Evolutionary conservation across 1,140 invertebrate genomes (phyloP), one percentile per base, ranked within the genome.

Genomic region (Choristoneura fumiferana): DNA sequence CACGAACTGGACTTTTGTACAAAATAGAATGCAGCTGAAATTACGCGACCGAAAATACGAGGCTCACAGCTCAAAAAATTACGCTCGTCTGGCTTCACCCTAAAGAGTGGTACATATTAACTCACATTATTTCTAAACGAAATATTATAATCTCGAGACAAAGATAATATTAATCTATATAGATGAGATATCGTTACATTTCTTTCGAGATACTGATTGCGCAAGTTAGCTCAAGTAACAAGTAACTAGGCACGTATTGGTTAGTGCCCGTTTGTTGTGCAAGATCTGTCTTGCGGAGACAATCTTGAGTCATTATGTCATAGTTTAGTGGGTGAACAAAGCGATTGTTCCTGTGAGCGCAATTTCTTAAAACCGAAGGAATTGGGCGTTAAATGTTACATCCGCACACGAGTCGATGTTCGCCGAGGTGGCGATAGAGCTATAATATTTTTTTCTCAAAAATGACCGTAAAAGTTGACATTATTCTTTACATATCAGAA

Each of bases 401-500:
- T 54, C 54, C n/a, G n/a, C n/a, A 60, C 63, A 67, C 58, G 40
- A 49, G 54, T 35, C 69, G n/a, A n/a, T n/a, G n/a, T n/a, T n/a
- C n/a, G 61, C 52, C 66, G 65, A 78, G 67, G 63, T 78, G 74
- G 80, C 79, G 81, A 81, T 78, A 59, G 65, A 34, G 49, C 66
- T 52, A 79, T 84, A 81, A n/a, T n/a, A n/a, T n/a, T n/a, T n/a
- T n/a, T n/a, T n/a, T n/a, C n/a, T n/a, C n/a, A n/a, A n/a, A n/a
- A n/a, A n/a, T n/a, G n/a, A n/a, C n/a, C n/a, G n/a, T n/a, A n/a
- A n/a, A n/a, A n/a, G n/a, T n/a, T n/a, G n/a, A n/a, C n/a, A n/a
- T n/a, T n/a, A n/a, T n/a, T n/a, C n/a, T n/a, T n/a, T n/a, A n/a
- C n/a, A n/a, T n/a, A n/a, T n/a, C n/a, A n/a, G n/a, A n/a, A n/a